phyloP scores from a whole-genome alignment of 1,140 invertebrate genomes.

The Steinernema feltiae region DNA sequence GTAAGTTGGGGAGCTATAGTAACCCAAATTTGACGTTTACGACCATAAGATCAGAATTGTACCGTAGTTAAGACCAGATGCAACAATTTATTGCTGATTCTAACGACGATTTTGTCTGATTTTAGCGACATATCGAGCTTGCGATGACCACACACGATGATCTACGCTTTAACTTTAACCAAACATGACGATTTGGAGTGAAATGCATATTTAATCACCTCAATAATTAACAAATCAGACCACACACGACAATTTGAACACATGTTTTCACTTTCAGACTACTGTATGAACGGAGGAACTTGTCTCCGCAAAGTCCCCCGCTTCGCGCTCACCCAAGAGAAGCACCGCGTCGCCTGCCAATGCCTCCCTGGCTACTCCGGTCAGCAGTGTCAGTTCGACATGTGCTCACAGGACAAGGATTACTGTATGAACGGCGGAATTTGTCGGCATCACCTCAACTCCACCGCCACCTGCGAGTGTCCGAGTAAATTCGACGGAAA shows the following conservation, averaged over 20 bases:
- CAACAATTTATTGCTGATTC: too few species aligned
- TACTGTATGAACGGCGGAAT: not conserved
- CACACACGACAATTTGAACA: too few species aligned
- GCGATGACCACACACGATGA: too few species aligned
- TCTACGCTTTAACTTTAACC: too few species aligned
- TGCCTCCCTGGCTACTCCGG: conserved; percentile 3
- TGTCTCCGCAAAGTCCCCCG: not conserved
- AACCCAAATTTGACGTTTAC: not conserved
- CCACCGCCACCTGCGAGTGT: not conserved
- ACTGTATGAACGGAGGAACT: not conserved
- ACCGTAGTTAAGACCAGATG: too few species aligned
- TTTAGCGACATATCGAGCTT: too few species aligned
- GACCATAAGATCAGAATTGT: not conserved
- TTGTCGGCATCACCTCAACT: not conserved
- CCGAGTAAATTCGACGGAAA: not conserved
- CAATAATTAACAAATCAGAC: too few species aligned
- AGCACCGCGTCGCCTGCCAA: not conserved
- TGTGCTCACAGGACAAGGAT: not conserved
- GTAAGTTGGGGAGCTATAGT: not conserved
- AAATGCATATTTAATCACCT: too few species aligned
- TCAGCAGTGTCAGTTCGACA: not conserved
- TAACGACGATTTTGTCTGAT: too few species aligned
- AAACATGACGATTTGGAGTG: too few species aligned
- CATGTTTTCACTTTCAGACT: not conserved
- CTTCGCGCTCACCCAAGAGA: not conserved